Evolutionary conservation across 2,797 vertebrate species (phyloP), one percentile per base, ranked within the genome.

Genomic region (Ataeniobius toweri): DNA sequence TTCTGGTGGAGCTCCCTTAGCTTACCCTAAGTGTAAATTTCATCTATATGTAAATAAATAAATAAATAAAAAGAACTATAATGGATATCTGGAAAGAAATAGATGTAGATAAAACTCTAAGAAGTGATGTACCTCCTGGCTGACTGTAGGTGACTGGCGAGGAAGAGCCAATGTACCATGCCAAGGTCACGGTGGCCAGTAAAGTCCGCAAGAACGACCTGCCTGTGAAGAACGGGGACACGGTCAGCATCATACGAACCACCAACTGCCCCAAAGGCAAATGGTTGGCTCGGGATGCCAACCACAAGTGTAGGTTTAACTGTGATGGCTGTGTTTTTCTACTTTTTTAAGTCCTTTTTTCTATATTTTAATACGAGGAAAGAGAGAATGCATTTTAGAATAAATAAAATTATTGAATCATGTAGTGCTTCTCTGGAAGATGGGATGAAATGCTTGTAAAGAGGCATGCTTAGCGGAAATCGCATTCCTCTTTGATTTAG

Each of bases 281-380:
- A 81, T 94, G 95, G 93, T 87, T 96, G 83, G 93, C 94, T 44
- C 93, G 94, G 73, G 94, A 92, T 14, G 3, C 83, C 61, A 85
- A 85, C 75, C 88, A 93, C 82, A 94, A 92, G 68, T 93, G 97
- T 98, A 93, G 96, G 97, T 93, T 78, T 1, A 12, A 2, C 77
- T 26, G 0, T n/a, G 16, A 51, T 18, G 50, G 50, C 50, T 36
- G 36, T 10, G 10, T 46, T 46, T 46, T 10, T 46, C 5, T 46
- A 10, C 7, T 10, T 46, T 7, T 46, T 46, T 46, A 46, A 7
- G 44, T 46, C 44, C 10, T 46, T 46, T 46, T 7, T 46, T 46
- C 3, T 46, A 46, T 10, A 46, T 46, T 8, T 46, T 46, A 46
- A 5, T 46, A 46, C 10, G 12, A 14, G 48, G 48, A 48, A 48